Evolutionary conservation across 2,797 vertebrate genomes (phyloP).

Genomic region (Darevskia nairensis): DNA sequence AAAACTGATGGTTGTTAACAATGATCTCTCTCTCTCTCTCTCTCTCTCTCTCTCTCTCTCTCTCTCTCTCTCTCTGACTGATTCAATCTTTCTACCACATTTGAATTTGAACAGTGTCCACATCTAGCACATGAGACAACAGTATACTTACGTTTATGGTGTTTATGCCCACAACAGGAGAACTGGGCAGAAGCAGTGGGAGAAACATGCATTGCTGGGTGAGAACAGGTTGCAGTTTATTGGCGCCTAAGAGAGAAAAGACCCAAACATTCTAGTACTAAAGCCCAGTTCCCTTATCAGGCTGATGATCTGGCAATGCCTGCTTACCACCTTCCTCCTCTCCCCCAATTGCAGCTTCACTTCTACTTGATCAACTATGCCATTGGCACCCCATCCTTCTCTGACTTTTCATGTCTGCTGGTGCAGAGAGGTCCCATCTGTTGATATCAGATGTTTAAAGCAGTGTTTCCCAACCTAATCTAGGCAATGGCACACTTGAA

Average conservation of each 20-base stretch:
- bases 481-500: too few species aligned
- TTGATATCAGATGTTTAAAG: not conserved
- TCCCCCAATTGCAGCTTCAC: not conserved
- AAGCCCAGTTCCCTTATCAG: not conserved
- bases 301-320: too few species aligned
- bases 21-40: too few species aligned
- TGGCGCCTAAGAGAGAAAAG: not conserved
- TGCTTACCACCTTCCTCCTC: too few species aligned
- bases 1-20: not conserved
- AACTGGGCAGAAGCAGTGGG: not conserved
- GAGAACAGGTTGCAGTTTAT: not conserved
- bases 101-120: not conserved
- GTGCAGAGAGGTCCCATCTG: not conserved
- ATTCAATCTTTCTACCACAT: not conserved
- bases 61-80: too few species aligned
- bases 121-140: too few species aligned
- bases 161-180: not conserved
- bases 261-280: not conserved
- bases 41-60: too few species aligned
- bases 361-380: not conserved
- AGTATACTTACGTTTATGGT: too few species aligned
- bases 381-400: not conserved
- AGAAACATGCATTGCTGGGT: not conserved
- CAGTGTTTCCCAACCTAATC: too few species aligned
- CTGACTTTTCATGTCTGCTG: not conserved